phyloP scores from a whole-genome alignment of 2,888 invertebrate species.

The Napeogenes sylphis region DNA sequence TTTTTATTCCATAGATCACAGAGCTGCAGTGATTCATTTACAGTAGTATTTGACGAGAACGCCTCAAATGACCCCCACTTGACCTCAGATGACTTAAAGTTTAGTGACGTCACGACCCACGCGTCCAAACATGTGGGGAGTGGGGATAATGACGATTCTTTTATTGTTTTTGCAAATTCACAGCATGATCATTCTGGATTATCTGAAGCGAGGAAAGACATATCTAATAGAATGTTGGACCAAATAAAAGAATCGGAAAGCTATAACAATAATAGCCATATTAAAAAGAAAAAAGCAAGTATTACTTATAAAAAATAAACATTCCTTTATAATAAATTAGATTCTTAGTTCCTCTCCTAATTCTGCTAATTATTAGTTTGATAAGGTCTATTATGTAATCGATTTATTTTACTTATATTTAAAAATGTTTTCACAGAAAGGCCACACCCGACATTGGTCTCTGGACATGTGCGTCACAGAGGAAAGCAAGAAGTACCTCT shows the following conservation, averaged over 20 bases:
- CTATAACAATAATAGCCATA: constrained; percentile 44
- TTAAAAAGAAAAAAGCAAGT: constrained; percentile 57
- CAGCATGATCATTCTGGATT: constrained; percentile 33
- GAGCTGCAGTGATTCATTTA: constrained; percentile 71
- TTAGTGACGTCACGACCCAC: constrained; percentile 34
- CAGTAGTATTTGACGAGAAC: constrained; percentile 65
- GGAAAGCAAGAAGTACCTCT: constrained; percentile 82
- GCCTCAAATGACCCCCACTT: constrained; percentile 37
- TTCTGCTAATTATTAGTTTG: too few species aligned
- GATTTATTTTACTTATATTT: background rate
- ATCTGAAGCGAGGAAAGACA: constrained; percentile 41
- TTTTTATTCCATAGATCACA: constrained; percentile 47
- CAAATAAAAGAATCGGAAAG: constrained; percentile 54
- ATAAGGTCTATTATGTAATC: background rate
- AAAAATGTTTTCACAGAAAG: constrained; percentile 46
- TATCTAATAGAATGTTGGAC: constrained; percentile 54
- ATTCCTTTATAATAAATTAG: too few species aligned
- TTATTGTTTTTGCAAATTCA: constrained; percentile 55
- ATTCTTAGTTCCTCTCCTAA: too few species aligned
- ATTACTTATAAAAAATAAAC: background rate
- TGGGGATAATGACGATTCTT: constrained; percentile 55
- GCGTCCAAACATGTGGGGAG: constrained; percentile 37
- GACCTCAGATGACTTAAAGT: constrained; percentile 13
- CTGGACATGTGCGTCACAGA: constrained; percentile 51
- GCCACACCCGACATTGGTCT: constrained; percentile 72